Evolutionary conservation across 92 coral and sea anemone genomes (phyloP).

Genomic region (Umimayanthus chanpuru): DNA sequence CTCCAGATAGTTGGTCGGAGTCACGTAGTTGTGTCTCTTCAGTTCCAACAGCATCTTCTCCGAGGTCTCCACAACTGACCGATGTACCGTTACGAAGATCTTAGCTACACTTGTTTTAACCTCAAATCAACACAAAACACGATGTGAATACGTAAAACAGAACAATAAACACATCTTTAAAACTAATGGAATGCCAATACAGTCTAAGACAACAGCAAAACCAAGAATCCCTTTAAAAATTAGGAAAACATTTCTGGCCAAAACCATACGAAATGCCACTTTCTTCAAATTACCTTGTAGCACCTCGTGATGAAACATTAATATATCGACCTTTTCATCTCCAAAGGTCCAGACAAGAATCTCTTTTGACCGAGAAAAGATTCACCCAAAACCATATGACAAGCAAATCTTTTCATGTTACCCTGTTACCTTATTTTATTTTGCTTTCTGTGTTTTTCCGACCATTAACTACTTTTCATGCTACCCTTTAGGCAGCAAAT

Average conservation of each 20-base stretch:
- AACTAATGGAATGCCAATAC: neutral
- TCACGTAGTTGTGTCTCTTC: slow-evolving; percentile 95
- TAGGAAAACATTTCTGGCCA: too few species aligned
- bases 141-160: neutral
- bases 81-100: slow-evolving; percentile 92
- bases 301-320: neutral
- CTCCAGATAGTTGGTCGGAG: slow-evolving; percentile 97
- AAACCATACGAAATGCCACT: too few species aligned
- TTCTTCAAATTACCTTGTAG: too few species aligned
- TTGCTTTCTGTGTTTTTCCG: too few species aligned
- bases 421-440: too few species aligned
- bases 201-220: too few species aligned
- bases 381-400: too few species aligned
- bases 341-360: slow-evolving; percentile 70
- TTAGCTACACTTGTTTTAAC: slow-evolving; percentile 81
- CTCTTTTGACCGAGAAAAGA: too few species aligned
- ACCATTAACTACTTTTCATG: too few species aligned
- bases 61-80: slow-evolving; percentile 93
- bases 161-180: neutral
- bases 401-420: too few species aligned
- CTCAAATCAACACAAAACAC: slow-evolving; percentile 31
- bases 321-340: slow-evolving; percentile 76
- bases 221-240: too few species aligned
- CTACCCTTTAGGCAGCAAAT: too few species aligned
- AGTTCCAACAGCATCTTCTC: slow-evolving; percentile 86